Conservation (phyloP, 2,797 vertebrate genomes). For the Coccyzus lansbergi region DNA sequence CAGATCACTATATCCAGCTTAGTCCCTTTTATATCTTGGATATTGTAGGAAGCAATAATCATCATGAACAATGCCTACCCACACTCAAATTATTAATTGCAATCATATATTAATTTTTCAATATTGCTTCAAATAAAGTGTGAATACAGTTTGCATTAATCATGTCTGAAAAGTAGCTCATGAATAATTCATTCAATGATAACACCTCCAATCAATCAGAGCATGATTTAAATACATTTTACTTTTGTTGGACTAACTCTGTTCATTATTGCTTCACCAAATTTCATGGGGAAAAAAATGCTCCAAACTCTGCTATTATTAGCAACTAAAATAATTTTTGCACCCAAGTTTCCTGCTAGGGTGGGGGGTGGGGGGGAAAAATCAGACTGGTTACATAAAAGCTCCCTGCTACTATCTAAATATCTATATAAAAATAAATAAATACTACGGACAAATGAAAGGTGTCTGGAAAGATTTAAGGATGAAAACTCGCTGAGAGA, state of each 20-base stretch:
- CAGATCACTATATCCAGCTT: background rate
- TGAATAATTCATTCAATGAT: slow-evolving; percentile 44
- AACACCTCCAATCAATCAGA: slow-evolving; percentile 14
- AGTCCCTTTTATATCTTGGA: background rate
- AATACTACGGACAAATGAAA: background rate
- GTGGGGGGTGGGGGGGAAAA: too few relatives aligned
- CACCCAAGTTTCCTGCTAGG: background rate
- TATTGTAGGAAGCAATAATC: background rate
- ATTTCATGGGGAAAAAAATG: background rate
- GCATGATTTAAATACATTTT: background rate
- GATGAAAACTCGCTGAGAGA: background rate
- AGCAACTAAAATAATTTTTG: background rate
- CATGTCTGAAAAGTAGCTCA: slow-evolving; percentile 8
- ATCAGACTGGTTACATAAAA: background rate
- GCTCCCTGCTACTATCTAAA: background rate
- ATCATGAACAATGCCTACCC: background rate
- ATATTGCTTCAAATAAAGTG: slow-evolving; percentile 40
- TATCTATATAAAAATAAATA: background rate
- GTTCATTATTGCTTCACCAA: background rate
- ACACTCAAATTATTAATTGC: slow-evolving; percentile 29
- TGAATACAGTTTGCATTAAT: slow-evolving; percentile 19
- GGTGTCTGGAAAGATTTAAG: background rate
- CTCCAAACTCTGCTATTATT: slow-evolving; percentile 5
- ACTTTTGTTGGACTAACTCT: background rate
- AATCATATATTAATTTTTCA: slow-evolving; percentile 15